Percentiles rank a stretch among this genome's conserved stretches.
phyloP scores from a whole-genome alignment of 2,797 vertebrate species.

The Hozukius guyotensis region DNA sequence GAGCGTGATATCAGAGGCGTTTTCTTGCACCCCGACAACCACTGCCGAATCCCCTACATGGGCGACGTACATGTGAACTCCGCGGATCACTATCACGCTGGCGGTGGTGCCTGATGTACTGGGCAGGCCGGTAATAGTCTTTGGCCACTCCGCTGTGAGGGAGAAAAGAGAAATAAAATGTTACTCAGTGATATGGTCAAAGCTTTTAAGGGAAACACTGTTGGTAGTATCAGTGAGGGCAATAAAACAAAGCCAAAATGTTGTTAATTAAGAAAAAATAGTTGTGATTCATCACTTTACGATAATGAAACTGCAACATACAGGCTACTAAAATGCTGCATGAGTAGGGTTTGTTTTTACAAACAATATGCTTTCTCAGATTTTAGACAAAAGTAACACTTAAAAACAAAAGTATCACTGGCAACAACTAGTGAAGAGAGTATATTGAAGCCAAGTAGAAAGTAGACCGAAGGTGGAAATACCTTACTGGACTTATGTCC shows the following conservation, averaged over 20 bases:
- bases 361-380: not conserved
- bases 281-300: not conserved
- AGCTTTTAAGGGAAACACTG: not conserved
- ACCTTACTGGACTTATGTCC: not conserved
- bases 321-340: not conserved
- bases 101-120: slow-evolving; percentile 97
- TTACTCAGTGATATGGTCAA: slow-evolving; percentile 51
- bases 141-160: slow-evolving; percentile 92
- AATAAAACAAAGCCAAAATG: not conserved
- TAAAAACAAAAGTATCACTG: not conserved
- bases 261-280: not conserved
- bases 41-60: slow-evolving; percentile 96
- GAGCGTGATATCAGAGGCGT: slow-evolving; percentile 88
- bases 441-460: not conserved
- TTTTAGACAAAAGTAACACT: not conserved
- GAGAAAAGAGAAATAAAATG: not conserved
- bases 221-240: not conserved
- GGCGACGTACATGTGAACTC: slow-evolving; percentile 94
- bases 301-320: not conserved
- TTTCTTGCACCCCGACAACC: slow-evolving; percentile 92
- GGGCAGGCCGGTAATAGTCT: slow-evolving; percentile 93
- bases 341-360: not conserved
- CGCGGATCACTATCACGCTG: slow-evolving; percentile 94
- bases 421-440: not conserved
- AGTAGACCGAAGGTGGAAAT: not conserved